Percentiles rank a stretch among this genome's conserved stretches.
These are phyloP conservation scores for Hyperoplus lanceolatus DNA, from an alignment of 2,797 vertebrate genomes.

Conservation along the genomic window DNA sequence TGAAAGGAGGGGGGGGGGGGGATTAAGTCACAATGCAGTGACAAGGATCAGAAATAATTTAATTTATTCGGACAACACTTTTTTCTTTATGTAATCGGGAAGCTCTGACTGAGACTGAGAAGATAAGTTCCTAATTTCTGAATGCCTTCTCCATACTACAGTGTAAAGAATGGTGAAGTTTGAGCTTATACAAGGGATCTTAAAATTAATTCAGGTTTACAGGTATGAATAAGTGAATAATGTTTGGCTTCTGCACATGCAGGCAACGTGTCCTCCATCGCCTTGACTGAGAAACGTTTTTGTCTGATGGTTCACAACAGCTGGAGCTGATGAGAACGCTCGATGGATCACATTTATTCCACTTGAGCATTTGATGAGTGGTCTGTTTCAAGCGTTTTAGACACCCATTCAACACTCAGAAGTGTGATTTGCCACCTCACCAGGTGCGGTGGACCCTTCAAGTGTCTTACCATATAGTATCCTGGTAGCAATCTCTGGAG, in stretches of 20 bases:
- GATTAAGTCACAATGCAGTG: background rate
- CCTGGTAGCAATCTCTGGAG: constrained; percentile 97
- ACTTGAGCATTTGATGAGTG: constrained; percentile 10
- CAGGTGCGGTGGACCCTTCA: background rate
- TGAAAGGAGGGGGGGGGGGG: constrained; percentile 31
- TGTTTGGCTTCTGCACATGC: background rate
- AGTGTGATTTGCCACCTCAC: background rate
- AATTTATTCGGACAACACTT: background rate
- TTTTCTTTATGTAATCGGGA: background rate
- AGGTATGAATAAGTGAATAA: background rate
- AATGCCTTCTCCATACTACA: background rate
- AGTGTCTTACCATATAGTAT: constrained; percentile 95
- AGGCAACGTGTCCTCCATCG: background rate
- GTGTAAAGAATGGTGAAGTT: background rate
- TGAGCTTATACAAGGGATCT: background rate
- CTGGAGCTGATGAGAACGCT: constrained; percentile 14
- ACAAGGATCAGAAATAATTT: background rate
- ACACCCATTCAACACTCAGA: background rate
- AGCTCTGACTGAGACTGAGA: background rate
- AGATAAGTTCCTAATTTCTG: background rate
- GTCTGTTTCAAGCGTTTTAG: constrained; percentile 2
- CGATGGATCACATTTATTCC: constrained; percentile 13
- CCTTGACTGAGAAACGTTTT: background rate
- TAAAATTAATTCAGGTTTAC: background rate
- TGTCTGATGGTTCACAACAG: background rate